phyloP scores from a whole-genome alignment of 1,140 invertebrate genomes.

The Drosophila aff. region DNA sequence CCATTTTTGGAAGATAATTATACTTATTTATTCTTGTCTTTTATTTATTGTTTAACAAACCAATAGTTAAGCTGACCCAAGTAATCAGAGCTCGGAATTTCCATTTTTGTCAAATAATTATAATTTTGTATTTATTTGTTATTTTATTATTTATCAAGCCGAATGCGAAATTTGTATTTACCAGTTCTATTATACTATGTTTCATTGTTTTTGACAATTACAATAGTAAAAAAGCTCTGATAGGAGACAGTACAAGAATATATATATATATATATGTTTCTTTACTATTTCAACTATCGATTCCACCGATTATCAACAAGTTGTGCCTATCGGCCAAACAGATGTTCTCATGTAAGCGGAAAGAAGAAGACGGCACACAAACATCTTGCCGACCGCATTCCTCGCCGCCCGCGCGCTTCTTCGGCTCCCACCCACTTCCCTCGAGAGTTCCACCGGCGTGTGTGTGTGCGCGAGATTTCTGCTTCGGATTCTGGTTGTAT shows the following conservation, averaged over 20 bases:
- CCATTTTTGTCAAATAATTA: neutral
- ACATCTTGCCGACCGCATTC: conserved; percentile 51
- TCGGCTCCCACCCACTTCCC: conserved; percentile 38
- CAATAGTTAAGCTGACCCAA: neutral
- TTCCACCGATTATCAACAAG: conserved; percentile 52
- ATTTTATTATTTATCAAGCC: too few species aligned
- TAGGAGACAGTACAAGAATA: too few species aligned
- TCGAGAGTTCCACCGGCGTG: conserved; percentile 5
- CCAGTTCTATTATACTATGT: too few species aligned
- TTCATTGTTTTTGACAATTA: too few species aligned
- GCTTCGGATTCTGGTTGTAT: conserved; percentile 40
- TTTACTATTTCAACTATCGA: neutral
- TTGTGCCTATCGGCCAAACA: conserved; percentile 40
- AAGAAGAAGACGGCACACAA: conserved; percentile 64
- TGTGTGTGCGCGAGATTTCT: conserved; percentile 34
- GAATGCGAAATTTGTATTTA: too few species aligned
- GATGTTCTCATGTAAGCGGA: conserved; percentile 32
- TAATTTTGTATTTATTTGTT: too few species aligned
- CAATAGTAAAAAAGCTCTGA: too few species aligned
- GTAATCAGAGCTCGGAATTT: neutral
- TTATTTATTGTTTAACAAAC: neutral
- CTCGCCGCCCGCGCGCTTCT: conserved; percentile 31
- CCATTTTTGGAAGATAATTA: neutral
- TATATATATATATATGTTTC: too few species aligned
- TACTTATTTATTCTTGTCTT: too few species aligned